Conservation (phyloP, 2,113 vertebrate genomes). For the Danionella cerebrum region DNA sequence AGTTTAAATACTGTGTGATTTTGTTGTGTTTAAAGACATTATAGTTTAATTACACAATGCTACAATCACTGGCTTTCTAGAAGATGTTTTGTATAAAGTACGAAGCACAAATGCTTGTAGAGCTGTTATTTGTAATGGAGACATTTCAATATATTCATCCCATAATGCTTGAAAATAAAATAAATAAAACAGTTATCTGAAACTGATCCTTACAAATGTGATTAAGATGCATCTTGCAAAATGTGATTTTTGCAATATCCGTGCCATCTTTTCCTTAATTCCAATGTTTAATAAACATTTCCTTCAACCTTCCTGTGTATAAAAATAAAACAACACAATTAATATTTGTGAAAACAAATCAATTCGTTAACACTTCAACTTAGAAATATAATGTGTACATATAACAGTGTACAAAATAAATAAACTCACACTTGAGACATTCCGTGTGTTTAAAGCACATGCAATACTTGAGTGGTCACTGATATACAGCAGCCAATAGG, state of each 20-base stretch:
- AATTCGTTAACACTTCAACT: constrained; percentile 9
- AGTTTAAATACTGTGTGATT: background rate
- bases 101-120: too few relatives aligned
- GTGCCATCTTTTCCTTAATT: background rate
- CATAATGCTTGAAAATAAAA: too few relatives aligned
- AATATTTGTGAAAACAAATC: too few relatives aligned
- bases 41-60: constrained; percentile 2
- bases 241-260: too few relatives aligned
- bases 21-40: background rate
- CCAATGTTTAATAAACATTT: background rate
- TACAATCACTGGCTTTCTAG: background rate
- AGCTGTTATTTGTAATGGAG: too few relatives aligned
- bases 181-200: too few relatives aligned
- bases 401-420: constrained; percentile 64
- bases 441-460: constrained; percentile 9
- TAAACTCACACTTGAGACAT: constrained; percentile 53
- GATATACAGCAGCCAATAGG: constrained; percentile 53
- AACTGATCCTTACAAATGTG: too few relatives aligned
- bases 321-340: background rate
- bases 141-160: too few relatives aligned
- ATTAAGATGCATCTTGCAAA: too few relatives aligned
- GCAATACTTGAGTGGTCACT: constrained; percentile 36
- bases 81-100: too few relatives aligned
- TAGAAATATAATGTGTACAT: constrained; percentile 42
- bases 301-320: background rate